Conservation (phyloP, 2,113 vertebrate species). For the Cyprichromis sp. region DNA sequence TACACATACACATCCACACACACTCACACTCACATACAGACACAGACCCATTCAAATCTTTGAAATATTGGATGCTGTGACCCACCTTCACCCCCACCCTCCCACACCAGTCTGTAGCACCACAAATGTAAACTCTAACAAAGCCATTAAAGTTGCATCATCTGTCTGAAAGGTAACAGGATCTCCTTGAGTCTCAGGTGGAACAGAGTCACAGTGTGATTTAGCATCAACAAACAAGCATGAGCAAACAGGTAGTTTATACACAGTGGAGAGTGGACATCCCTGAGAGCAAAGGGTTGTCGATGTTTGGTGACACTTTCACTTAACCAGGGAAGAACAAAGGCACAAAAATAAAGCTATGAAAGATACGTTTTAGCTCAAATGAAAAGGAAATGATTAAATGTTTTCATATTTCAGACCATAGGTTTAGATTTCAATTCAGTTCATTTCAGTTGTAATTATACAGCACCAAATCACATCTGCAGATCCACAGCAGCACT, state of each 20-base stretch:
- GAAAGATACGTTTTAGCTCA: background rate
- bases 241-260: background rate
- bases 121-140: slow-evolving; percentile 36
- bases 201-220: slow-evolving; percentile 44
- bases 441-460: background rate
- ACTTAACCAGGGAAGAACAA: background rate
- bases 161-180: slow-evolving; percentile 22
- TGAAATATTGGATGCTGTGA: slow-evolving; percentile 18
- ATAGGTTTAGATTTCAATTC: background rate
- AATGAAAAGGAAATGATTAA: background rate
- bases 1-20: background rate
- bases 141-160: slow-evolving; percentile 39
- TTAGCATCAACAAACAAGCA: slow-evolving; percentile 38
- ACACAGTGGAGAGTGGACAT: background rate
- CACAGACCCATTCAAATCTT: background rate
- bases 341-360: background rate
- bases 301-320: slow-evolving; percentile 3
- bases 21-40: background rate
- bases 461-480: background rate
- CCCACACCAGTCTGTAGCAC: background rate
- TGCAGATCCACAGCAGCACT: background rate
- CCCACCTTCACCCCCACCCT: background rate
- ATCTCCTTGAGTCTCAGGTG: slow-evolving; percentile 60
- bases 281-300: slow-evolving; percentile 9
- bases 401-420: background rate